phyloP scores from a whole-genome alignment of 92 coral and sea anemone genomes.

The Umimayanthus kanabou region DNA sequence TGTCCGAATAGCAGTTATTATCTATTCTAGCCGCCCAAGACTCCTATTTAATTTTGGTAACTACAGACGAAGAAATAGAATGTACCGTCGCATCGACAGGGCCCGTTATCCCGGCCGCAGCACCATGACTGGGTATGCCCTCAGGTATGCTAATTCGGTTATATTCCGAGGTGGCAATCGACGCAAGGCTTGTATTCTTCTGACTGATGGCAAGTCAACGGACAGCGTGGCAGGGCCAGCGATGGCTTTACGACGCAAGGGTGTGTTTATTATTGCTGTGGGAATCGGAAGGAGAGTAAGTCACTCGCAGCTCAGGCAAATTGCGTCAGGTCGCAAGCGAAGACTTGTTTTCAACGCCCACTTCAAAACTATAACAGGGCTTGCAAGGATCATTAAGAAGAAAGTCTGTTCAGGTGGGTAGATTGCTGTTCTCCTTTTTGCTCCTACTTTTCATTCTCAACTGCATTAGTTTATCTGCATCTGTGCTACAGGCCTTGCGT shows the following conservation, averaged over 20 bases:
- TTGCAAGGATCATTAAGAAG: constrained; percentile 31
- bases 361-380: constrained; percentile 9
- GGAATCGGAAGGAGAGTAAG: constrained; percentile 1
- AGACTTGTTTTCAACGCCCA: constrained; percentile 32
- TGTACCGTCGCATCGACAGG: constrained; percentile 57
- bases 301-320: constrained; percentile 4
- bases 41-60: constrained; percentile 59
- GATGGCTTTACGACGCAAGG: background rate
- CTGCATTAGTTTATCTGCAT: background rate
- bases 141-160: background rate
- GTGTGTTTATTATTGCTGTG: constrained; percentile 2
- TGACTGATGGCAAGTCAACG: constrained; percentile 17
- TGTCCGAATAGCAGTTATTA: constrained; percentile 71
- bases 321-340: constrained; percentile 23
- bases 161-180: constrained; percentile 18
- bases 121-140: constrained; percentile 4
- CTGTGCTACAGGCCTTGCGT: too few species aligned
- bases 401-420: constrained; percentile 9
- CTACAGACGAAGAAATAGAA: constrained; percentile 35
- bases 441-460: background rate
- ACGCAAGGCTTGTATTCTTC: constrained; percentile 27
- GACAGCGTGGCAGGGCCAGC: constrained; percentile 26
- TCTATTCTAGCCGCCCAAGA: constrained; percentile 59
- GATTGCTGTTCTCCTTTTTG: background rate
- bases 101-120: constrained; percentile 35